These are phyloP conservation scores for Zosterops pallidus DNA, from an alignment of 2,113 vertebrate species.

Conservation along the genomic window DNA sequence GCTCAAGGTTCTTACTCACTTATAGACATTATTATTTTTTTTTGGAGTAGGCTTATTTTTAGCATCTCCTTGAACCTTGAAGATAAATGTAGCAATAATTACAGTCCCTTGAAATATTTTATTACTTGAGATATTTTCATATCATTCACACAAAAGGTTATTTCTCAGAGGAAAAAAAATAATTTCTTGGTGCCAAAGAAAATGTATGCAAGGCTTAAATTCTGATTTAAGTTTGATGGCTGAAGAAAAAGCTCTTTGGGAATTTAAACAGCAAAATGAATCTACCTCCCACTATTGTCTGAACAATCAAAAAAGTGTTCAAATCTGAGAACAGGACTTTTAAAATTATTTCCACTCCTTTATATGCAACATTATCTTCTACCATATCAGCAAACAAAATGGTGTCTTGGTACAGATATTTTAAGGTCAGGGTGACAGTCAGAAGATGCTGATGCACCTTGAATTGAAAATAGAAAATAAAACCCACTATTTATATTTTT, in stretches of 20 bases:
- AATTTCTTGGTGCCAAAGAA: background rate
- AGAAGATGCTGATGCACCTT: background rate
- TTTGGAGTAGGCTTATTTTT: background rate
- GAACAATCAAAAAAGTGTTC: background rate
- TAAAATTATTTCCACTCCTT: background rate
- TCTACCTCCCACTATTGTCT: background rate
- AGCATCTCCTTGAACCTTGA: background rate
- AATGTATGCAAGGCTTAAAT: background rate
- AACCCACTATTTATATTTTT: background rate
- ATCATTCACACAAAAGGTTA: background rate
- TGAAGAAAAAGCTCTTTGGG: background rate
- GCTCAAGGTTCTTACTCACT: background rate
- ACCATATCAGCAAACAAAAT: background rate
- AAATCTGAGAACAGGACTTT: background rate
- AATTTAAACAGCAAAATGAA: background rate
- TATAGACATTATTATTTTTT: background rate
- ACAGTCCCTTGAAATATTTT: background rate
- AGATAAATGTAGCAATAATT: constrained; percentile 19
- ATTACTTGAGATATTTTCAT: background rate
- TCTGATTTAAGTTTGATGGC: background rate
- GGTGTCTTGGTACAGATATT: background rate
- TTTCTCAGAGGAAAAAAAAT: background rate
- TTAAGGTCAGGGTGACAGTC: background rate
- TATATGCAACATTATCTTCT: background rate
- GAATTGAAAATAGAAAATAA: background rate